A percentile compares a stretch with the other conserved stretches of the same genome.
Evolutionary conservation across 2,888 invertebrate species (phyloP).

Genomic region (Agonopterix alstromeriana): DNA sequence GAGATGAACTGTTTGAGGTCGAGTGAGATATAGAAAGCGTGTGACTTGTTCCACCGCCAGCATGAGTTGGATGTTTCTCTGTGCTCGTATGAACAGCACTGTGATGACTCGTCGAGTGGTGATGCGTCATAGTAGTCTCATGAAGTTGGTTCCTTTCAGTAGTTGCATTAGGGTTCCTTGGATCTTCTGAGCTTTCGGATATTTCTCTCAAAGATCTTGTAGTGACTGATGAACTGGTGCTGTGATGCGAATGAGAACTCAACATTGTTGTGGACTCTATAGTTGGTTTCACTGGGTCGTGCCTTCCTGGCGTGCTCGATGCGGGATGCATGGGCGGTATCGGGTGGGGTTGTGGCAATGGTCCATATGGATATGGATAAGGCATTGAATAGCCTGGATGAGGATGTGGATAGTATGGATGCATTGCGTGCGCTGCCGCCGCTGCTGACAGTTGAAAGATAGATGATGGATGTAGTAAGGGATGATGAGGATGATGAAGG

Average conservation of each 20-base stretch:
- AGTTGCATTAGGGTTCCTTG: slow-evolving; percentile 61
- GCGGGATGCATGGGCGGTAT: slow-evolving; percentile 81
- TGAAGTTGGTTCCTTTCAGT: slow-evolving; percentile 79
- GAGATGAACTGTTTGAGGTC: slow-evolving; percentile 80
- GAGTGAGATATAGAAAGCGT: slow-evolving; percentile 82
- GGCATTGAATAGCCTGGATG: slow-evolving; percentile 83
- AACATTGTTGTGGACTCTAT: slow-evolving; percentile 82
- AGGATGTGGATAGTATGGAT: slow-evolving; percentile 83
- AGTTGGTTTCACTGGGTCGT: slow-evolving; percentile 70
- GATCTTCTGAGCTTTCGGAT: slow-evolving; percentile 69
- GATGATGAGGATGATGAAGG: slow-evolving; percentile 85
- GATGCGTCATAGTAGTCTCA: slow-evolving; percentile 80
- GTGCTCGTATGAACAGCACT: slow-evolving; percentile 80
- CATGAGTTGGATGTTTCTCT: slow-evolving; percentile 76
- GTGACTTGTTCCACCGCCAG: slow-evolving; percentile 71
- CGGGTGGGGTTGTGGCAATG: slow-evolving; percentile 84
- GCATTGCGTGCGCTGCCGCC: slow-evolving; percentile 79
- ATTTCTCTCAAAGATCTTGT: slow-evolving; percentile 80
- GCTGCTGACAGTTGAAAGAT: slow-evolving; percentile 78
- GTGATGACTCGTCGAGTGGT: slow-evolving; percentile 80
- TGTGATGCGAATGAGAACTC: slow-evolving; percentile 83
- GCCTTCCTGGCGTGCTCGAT: slow-evolving; percentile 60
- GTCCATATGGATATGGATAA: slow-evolving; percentile 83
- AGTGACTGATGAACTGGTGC: slow-evolving; percentile 83
- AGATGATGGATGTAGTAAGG: slow-evolving; percentile 79